Base-by-base conservation (phyloP, 2,888 invertebrate genomes). In the Caenorhabditis sp. region DNA sequence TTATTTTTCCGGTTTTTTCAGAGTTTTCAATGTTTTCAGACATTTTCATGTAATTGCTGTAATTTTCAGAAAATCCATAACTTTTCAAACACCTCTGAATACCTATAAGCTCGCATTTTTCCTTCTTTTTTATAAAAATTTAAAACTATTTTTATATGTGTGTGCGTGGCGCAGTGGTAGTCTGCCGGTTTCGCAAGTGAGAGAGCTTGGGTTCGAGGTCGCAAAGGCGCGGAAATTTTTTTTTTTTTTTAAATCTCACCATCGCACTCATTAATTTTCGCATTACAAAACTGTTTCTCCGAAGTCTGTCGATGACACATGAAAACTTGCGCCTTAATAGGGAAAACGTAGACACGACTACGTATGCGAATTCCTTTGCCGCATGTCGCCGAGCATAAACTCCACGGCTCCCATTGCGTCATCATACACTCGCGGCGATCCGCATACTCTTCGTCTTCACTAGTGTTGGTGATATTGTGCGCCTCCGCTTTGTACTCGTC, bases 391-490 rank as follows among this genome's bases (percentile, higher is more conserved):
- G 93, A 91, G 88, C 94, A 94, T 1, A 93, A 92, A 1, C 93
- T 92, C 93, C 94, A 94, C 12, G 91, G 90, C 58, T 93, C 92
- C 94, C 94, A 94, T 3, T 91, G 88, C 0, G 92, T 91, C 67
- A 92, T 91, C 7, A 90, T 90, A 85, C 94, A 94, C 75, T 92
- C 91, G 82, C 87, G 68, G 70, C 88, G 67, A 67, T 88, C 86
- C 60, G 84, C 84, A 67, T 88, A 88, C 56, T 86, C 87, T 67
- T 87, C 85, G 66, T 88, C 88, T 63, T 88, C 88, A 26, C 84
- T 84, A 1, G 85, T 87, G 59, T 80, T 84, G 23, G 84, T 85
- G 21, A 77, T 78, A 49, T 86, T 85, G 67, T 80, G 80, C 7
- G 86, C 87, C 60, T 84, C 85, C 7, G 76, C 61, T 27, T 80